Base-by-base conservation (phyloP, 2,888 invertebrate genomes). In the Trimorus sp. region DNA sequence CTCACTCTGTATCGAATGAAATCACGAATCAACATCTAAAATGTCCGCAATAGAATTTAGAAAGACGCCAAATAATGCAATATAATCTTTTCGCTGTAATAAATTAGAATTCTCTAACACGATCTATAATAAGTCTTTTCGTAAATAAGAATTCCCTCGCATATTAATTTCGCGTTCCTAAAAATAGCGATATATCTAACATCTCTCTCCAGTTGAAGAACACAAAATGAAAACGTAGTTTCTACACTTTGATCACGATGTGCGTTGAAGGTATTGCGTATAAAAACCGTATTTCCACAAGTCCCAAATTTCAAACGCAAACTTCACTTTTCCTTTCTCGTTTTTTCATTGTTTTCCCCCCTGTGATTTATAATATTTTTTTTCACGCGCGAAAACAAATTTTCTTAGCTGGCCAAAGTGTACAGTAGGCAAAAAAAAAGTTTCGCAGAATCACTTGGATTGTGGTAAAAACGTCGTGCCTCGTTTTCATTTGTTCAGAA, bases 41-140 rank as follows among this genome's bases (percentile, higher is more conserved):
- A 78, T 77, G 73, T 75, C 45, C 78, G 66, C 79, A 83, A 83
- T 83, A 83, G 62, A 83, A 83, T 83, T 83, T 83, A 73, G 79
- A 87, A 86, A 86, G 75, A 85, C 83, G 84, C 76, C 82, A 80
- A 88, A 88, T 87, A 81, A 83, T 83, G 79, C 42, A 83, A 85
- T 86, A 89, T 88, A 87, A 86, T 85, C 65, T 74, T 80, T 75
- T 66, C 58, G 62, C 80, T 85, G 86, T 88, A 87, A 88, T 88
- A 89, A 89, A 89, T 88, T 88, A 89, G 85, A 89, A 87, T 86
- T 86, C 84, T 88, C 84, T 86, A 86, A 86, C 85, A 85, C 81
- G 78, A 75, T 84, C 66, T 83, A 83, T 83, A 87, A 88, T 81
- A 75, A 81, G 76, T 79, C 76, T 81, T 83, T 83, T 71, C 40